Conservation (phyloP, 2,888 invertebrate species). For the Ischnura elegans region DNA sequence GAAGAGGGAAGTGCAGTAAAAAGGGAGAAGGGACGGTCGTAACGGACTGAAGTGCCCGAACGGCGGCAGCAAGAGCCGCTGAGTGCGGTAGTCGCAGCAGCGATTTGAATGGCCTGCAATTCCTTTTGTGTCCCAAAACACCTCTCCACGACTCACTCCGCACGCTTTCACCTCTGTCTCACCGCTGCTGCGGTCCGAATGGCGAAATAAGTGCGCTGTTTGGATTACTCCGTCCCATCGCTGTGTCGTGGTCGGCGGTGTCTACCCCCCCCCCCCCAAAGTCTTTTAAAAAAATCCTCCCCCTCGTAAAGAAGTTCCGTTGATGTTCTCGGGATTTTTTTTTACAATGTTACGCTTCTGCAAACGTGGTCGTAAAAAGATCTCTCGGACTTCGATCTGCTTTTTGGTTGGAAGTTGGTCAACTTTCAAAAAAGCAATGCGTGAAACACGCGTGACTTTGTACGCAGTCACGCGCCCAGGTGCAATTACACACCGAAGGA, state of each 20-base stretch:
- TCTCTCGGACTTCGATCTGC: no score
- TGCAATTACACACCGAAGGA: no score
- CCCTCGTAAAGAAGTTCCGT: neutral
- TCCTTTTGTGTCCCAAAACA: neutral
- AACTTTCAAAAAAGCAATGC: no score
- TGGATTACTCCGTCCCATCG: neutral
- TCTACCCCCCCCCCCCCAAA: no score
- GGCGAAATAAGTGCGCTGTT: neutral
- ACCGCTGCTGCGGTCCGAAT: neutral
- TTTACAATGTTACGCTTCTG: neutral
- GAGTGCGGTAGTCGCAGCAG: no score
- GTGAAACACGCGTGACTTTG: no score
- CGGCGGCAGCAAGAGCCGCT: neutral
- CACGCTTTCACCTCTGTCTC: neutral
- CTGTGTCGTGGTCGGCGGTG: neutral
- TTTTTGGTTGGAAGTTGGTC: no score
- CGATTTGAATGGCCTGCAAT: neutral
- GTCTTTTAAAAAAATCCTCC: neutral
- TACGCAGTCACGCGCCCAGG: no score
- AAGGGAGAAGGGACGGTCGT: neutral
- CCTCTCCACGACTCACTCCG: neutral
- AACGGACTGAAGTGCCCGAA: neutral
- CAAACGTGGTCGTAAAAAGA: no score
- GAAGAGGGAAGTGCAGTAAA: neutral
- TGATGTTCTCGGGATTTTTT: neutral